These are phyloP conservation scores for Carabus problematicus DNA, from an alignment of 2,888 invertebrate species.

Conservation along the genomic window DNA sequence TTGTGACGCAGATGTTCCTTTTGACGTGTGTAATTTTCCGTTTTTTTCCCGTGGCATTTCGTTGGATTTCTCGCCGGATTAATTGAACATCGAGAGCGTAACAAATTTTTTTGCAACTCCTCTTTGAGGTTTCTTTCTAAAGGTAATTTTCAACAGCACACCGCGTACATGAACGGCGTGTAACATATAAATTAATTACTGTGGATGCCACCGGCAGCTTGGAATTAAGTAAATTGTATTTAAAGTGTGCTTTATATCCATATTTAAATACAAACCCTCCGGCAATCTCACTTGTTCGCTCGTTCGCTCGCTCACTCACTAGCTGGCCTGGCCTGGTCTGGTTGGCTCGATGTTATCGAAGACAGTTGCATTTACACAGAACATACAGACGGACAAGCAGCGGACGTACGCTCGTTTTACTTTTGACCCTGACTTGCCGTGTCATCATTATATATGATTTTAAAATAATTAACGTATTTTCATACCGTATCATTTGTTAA, in stretches of 20 bases:
- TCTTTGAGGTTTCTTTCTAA: constrained; percentile 27
- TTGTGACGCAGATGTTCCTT: constrained; percentile 13
- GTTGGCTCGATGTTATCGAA: constrained; percentile 4
- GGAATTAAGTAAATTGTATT: constrained; percentile 40
- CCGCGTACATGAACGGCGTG: background rate
- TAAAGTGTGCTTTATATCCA: constrained; percentile 37
- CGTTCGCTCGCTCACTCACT: too few species aligned
- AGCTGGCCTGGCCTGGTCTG: too few species aligned
- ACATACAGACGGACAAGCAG: background rate
- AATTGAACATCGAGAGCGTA: constrained; percentile 33
- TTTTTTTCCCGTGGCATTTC: constrained; percentile 28
- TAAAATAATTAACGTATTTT: constrained; percentile 36
- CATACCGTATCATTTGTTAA: constrained; percentile 34
- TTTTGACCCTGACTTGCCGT: constrained; percentile 8
- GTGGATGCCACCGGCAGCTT: constrained; percentile 24
- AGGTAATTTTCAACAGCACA: constrained; percentile 3
- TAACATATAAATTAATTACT: constrained; percentile 33
- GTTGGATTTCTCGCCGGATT: constrained; percentile 10
- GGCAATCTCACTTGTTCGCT: constrained; percentile 16
- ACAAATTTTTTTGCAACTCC: constrained; percentile 25
- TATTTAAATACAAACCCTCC: constrained; percentile 32
- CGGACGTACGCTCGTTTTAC: background rate
- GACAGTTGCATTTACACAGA: constrained; percentile 11
- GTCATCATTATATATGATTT: constrained; percentile 32
- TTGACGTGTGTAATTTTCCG: constrained; percentile 33